Conservation (phyloP, 1,140 invertebrate genomes). For the Camponotus pennsylvanicus region DNA sequence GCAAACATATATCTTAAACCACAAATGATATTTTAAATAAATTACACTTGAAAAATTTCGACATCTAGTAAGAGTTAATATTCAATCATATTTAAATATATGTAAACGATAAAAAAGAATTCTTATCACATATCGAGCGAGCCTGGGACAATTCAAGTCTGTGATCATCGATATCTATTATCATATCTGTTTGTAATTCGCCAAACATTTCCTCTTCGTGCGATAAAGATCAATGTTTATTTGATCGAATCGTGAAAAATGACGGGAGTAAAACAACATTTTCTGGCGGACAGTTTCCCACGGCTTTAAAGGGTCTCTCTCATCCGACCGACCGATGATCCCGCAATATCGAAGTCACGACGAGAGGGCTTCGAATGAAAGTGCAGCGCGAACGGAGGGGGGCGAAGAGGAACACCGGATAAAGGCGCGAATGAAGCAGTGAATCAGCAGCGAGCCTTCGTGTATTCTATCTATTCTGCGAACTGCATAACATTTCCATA, state of each 20-base stretch:
- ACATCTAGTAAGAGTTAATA: background rate
- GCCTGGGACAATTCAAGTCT: background rate
- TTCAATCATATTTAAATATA: background rate
- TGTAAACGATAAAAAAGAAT: background rate
- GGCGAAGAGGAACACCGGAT: constrained; percentile 48
- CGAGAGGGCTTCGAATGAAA: constrained; percentile 52
- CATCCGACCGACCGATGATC: constrained; percentile 47
- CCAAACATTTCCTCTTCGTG: background rate
- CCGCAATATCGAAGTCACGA: constrained; percentile 62
- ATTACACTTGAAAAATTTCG: background rate
- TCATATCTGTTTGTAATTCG: background rate
- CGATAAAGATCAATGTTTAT: constrained; percentile 2
- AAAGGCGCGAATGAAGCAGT: constrained; percentile 55
- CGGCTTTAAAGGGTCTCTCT: constrained; percentile 42
- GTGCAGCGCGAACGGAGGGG: constrained; percentile 26
- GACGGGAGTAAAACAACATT: constrained; percentile 34
- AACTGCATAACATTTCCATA: constrained; percentile 42
- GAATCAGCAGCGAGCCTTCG: constrained; percentile 41
- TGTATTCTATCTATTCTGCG: constrained; percentile 3
- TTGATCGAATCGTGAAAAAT: constrained; percentile 18
- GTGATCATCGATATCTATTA: background rate
- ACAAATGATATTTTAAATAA: background rate
- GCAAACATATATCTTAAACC: background rate
- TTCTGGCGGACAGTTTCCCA: constrained; percentile 44
- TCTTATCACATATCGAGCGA: background rate